Evolutionary conservation across 1,140 invertebrate genomes (phyloP), one percentile per base, ranked within the genome.

Genomic region (Trichogramma pretiosum): DNA sequence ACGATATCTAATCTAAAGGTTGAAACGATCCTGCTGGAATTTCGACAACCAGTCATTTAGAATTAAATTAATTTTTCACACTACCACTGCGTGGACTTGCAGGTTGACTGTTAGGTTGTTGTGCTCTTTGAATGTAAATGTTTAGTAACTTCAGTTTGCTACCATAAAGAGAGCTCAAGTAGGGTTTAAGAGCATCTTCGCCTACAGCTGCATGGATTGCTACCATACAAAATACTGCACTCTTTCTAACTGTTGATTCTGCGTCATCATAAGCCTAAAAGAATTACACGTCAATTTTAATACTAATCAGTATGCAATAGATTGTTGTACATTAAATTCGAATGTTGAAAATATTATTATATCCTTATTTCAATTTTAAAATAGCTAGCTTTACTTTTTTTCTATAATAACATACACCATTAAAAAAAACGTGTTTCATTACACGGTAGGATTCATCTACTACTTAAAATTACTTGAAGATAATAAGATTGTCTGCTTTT

Each of bases 151-250:
- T 86, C 35, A 84, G 72, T 75, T 95, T 96, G 67, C 89, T 91
- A 48, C 87, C 83, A 53, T 84, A 86, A 9, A 98, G 72, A 17
- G 78, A 76, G 18, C 76, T 75, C 21, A 94, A 73, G 62, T 92
- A 84, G 0, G 87, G 86, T 54, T 83, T 77, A 58, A 97, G 75
- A 18, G 77, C 73, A 16, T 85, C 83, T 57, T 94, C 88, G 2
- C 92, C 93, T 3, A 94, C 81, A 13, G 82, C 80, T 54, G 84
- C 78, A 54, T 95, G 87, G 46, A 95, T 80, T 23, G 89, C 87
- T 3, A 97, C 93, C 81, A 97, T 91, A 62, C 90, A 93, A 68
- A 97, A 95, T 1, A 96, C 90, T 8, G 90, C 86, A 49, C 89
- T 89, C 65, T 97, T 96, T 13, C 93, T 78, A 19, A 96, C 90